A percentile compares a stretch with the other conserved stretches of the same genome.
These are phyloP conservation scores for Hemithea aestivaria DNA, from an alignment of 2,888 invertebrate species.

Conservation along the genomic window DNA sequence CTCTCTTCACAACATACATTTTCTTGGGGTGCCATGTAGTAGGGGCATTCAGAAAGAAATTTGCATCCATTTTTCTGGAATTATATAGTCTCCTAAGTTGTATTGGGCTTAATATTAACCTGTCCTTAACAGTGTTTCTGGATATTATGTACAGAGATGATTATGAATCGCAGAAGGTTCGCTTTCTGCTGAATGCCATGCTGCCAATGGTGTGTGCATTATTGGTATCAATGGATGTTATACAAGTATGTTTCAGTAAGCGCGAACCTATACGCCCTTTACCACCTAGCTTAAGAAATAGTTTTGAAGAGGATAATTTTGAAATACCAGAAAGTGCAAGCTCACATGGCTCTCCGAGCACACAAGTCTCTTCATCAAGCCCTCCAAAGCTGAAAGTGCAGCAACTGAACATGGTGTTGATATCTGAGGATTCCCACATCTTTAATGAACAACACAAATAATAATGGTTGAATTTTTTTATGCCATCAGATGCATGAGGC, in stretches of 20 bases:
- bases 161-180: constrained; percentile 27
- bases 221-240: constrained; percentile 49
- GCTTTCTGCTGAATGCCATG: constrained; percentile 48
- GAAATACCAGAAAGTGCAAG: too few species aligned
- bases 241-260: constrained; percentile 42
- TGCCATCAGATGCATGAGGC: too few species aligned
- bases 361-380: too few species aligned
- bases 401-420: too few species aligned
- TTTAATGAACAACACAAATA: too few species aligned
- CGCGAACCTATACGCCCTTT: constrained; percentile 25
- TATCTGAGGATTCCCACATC: too few species aligned
- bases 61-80: constrained; percentile 48
- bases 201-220: constrained; percentile 52
- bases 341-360: too few species aligned
- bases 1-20: constrained; percentile 49
- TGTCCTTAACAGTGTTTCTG: constrained; percentile 44
- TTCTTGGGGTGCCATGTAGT: constrained; percentile 45
- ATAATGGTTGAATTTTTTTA: too few species aligned
- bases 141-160: constrained; percentile 27
- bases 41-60: constrained; percentile 26
- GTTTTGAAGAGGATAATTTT: too few species aligned
- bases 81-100: constrained; percentile 49
- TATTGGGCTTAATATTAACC: constrained; percentile 36
- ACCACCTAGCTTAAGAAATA: too few species aligned
- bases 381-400: too few species aligned